Conservation (phyloP, 30 jellyfish, hydroid and myxozoan genomes). For the Pelagia noctiluca region DNA sequence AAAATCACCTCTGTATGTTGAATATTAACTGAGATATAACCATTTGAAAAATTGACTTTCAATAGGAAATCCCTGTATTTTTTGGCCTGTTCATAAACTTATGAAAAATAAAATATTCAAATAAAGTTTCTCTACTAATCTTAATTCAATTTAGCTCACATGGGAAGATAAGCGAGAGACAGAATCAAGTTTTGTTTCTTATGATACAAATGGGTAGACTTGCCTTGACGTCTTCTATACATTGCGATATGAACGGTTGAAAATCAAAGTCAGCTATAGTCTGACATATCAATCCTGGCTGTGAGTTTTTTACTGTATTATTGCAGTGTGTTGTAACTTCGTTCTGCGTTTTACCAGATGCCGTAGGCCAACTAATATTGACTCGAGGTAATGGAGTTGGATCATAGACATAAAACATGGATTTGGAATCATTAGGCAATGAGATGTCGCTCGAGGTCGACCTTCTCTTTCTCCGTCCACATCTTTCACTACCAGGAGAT, state of each 20-base stretch:
- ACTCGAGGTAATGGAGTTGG: slow-evolving; percentile 41
- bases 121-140: no score
- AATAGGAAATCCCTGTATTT: no score
- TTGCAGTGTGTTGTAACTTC: slow-evolving; percentile 49
- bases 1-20: no score
- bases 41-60: no score
- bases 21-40: no score
- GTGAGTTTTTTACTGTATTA: slow-evolving; percentile 46
- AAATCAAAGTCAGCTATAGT: slow-evolving; percentile 42
- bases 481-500: slow-evolving; percentile 83
- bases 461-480: slow-evolving; percentile 80
- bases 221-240: slow-evolving; percentile 87
- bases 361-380: slow-evolving; percentile 74
- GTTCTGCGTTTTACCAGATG: slow-evolving; percentile 60
- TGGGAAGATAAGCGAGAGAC: no score
- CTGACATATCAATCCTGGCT: slow-evolving; percentile 60
- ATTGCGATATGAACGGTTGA: slow-evolving; percentile 48
- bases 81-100: no score
- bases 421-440: slow-evolving; percentile 76
- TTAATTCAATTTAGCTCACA: no score
- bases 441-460: slow-evolving; percentile 48
- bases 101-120: no score
- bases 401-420: slow-evolving; percentile 52
- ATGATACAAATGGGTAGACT: no score
- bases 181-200: no score